These are phyloP conservation scores for Sinopyrophorus schimmeli DNA, from an alignment of 2,888 invertebrate genomes.

Conservation along the genomic window DNA sequence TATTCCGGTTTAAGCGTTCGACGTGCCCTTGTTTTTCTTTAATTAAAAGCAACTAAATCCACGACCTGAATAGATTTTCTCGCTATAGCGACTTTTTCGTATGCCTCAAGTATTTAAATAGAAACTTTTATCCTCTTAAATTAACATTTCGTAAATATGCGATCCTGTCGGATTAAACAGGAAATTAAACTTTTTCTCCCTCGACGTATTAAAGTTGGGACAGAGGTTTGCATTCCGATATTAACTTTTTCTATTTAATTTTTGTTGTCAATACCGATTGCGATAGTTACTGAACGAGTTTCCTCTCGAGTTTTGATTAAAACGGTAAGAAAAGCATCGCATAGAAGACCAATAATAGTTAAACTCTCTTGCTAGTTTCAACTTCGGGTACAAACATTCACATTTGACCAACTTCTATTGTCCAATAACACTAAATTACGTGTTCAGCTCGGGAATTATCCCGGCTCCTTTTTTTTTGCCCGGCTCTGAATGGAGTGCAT, in stretches of 20 bases:
- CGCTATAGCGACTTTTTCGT: background rate
- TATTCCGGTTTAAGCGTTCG: background rate
- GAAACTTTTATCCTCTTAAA: conserved; percentile 1
- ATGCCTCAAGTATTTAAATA: background rate
- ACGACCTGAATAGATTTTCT: conserved; percentile 5
- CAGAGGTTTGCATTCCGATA: conserved; percentile 5
- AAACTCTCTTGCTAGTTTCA: conserved; percentile 24
- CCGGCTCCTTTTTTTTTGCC: conserved; percentile 16
- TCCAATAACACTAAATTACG: conserved; percentile 31
- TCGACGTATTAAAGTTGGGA: background rate
- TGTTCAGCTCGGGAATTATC: conserved; percentile 24
- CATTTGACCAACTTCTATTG: conserved; percentile 33
- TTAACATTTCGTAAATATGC: conserved; percentile 10
- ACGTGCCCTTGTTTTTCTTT: conserved; percentile 14
- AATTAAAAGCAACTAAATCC: conserved; percentile 13
- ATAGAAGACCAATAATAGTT: conserved; percentile 27
- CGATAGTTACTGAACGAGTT: conserved; percentile 20
- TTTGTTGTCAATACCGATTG: conserved; percentile 8
- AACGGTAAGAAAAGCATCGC: conserved; percentile 29
- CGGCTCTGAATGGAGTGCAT: too few relatives aligned
- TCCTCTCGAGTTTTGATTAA: conserved; percentile 26
- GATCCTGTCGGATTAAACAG: conserved; percentile 16
- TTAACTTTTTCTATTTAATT: conserved; percentile 1
- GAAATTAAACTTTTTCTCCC: conserved; percentile 16
- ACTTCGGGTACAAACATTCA: conserved; percentile 27